These are phyloP conservation scores for Acridotheres tristis DNA, from an alignment of 2,797 vertebrate genomes.

Conservation along the genomic window DNA sequence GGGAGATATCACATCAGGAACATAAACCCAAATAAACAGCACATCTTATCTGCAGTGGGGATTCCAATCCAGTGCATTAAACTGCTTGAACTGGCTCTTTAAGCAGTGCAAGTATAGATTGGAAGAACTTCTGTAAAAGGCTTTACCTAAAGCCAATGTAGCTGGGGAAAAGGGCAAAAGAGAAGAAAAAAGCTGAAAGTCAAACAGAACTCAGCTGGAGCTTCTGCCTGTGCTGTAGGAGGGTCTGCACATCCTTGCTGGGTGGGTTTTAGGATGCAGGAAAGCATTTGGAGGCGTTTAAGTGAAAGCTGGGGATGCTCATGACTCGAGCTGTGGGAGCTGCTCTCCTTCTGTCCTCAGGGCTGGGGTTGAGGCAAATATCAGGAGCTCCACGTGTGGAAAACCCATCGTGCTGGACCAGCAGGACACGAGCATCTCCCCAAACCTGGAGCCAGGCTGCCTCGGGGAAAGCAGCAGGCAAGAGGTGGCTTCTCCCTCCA, in stretches of 20 bases:
- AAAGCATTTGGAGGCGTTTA: background rate
- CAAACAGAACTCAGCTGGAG: background rate
- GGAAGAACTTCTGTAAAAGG: background rate
- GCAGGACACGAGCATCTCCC: background rate
- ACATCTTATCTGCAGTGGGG: background rate
- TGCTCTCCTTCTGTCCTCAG: background rate
- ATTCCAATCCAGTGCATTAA: background rate
- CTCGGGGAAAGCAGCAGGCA: background rate
- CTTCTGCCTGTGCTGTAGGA: background rate
- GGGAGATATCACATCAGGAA: background rate
- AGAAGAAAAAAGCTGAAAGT: background rate
- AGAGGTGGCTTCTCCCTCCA: background rate
- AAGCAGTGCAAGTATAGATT: background rate
- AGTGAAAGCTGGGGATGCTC: background rate
- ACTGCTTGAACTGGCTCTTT: background rate
- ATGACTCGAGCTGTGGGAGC: background rate
- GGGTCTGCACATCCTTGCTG: background rate
- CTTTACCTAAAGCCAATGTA: background rate
- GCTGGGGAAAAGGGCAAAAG: background rate
- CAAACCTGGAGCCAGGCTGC: background rate
- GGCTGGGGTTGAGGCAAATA: background rate
- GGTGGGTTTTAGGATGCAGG: background rate
- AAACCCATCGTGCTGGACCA: background rate
- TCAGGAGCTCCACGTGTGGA: rapidly evolving
- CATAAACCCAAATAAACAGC: background rate